Evolutionary conservation across 1,140 invertebrate species (phyloP).

Genomic region (Drosophila ogumai): DNA sequence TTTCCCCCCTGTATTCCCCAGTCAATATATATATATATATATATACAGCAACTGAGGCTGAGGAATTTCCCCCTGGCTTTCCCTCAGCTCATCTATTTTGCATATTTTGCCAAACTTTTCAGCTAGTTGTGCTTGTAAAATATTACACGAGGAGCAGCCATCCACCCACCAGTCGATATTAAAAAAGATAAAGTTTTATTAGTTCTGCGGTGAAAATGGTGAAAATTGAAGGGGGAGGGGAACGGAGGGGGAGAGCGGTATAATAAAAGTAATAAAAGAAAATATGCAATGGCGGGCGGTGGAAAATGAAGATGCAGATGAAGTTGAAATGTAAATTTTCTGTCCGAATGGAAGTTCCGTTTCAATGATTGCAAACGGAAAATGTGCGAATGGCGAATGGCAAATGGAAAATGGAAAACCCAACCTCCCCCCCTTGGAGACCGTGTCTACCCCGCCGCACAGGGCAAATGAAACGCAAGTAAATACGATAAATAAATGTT

Average conservation of each 20-base stretch:
- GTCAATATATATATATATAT: conserved; percentile 15
- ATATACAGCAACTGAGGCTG: background rate
- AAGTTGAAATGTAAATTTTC: conserved; percentile 59
- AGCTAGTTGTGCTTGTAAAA: conserved; percentile 56
- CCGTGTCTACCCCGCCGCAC: no score
- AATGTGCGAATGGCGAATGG: conserved; percentile 33
- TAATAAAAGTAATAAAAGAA: conserved; percentile 66
- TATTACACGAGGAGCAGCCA: conserved; percentile 39
- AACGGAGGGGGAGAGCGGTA: background rate
- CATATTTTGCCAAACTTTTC: conserved; percentile 65
- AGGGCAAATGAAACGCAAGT: conserved; percentile 39
- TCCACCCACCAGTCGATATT: conserved; percentile 58
- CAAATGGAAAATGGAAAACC: conserved; percentile 22
- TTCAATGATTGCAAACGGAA: conserved; percentile 52
- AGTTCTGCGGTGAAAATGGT: conserved; percentile 42
- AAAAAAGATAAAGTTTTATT: conserved; percentile 75
- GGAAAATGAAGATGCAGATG: conserved; percentile 52
- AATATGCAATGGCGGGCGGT: conserved; percentile 32
- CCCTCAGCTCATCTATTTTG: conserved; percentile 54
- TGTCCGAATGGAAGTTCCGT: conserved; percentile 43
- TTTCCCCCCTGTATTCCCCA: conserved; percentile 30
- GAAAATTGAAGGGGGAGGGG: background rate
- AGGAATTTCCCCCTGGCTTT: conserved; percentile 19
- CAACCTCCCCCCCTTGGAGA: background rate
- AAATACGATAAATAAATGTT: conserved; percentile 77